Evolutionary conservation across 2,113 vertebrate genomes (phyloP).

Genomic region (Sinocyclocheilus grahami): DNA sequence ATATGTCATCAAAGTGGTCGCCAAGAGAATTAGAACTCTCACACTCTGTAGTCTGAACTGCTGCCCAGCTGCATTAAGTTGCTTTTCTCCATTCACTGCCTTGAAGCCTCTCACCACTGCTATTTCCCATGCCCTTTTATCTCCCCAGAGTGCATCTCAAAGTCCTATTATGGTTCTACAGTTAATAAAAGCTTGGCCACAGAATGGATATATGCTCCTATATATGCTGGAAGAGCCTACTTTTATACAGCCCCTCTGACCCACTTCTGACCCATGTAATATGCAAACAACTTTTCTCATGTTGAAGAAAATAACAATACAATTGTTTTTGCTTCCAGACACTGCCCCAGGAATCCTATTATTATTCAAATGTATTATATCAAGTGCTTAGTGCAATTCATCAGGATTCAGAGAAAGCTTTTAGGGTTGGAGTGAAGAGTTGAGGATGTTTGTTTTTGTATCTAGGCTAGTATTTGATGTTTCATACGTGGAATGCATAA

Average conservation of each 20-base stretch:
- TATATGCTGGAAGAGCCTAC: neutral
- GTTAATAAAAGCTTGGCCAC: constrained; percentile 44
- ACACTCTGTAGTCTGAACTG: constrained; percentile 23
- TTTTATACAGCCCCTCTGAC: constrained; percentile 5
- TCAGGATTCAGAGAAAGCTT: neutral
- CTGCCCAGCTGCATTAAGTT: constrained; percentile 37
- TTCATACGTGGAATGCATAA: neutral
- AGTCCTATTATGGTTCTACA: constrained; percentile 29
- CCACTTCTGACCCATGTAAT: constrained; percentile 1
- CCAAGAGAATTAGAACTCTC: constrained; percentile 34
- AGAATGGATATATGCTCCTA: constrained; percentile 12
- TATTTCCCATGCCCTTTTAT: constrained; percentile 37
- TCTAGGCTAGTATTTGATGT: neutral
- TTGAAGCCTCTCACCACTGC: constrained; percentile 23
- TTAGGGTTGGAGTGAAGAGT: neutral
- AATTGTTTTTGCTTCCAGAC: neutral
- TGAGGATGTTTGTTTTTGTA: neutral
- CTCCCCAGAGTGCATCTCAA: constrained; percentile 38
- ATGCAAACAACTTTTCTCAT: neutral
- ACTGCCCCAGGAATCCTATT: neutral
- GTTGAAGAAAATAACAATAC: constrained; percentile 27
- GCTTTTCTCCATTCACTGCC: constrained; percentile 19
- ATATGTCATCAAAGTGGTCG: constrained; percentile 31
- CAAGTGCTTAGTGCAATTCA: neutral
- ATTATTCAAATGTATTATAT: constrained; percentile 7